These are phyloP conservation scores for Pedetes capensis DNA, from an alignment of 2,113 vertebrate species.

Conservation along the genomic window DNA sequence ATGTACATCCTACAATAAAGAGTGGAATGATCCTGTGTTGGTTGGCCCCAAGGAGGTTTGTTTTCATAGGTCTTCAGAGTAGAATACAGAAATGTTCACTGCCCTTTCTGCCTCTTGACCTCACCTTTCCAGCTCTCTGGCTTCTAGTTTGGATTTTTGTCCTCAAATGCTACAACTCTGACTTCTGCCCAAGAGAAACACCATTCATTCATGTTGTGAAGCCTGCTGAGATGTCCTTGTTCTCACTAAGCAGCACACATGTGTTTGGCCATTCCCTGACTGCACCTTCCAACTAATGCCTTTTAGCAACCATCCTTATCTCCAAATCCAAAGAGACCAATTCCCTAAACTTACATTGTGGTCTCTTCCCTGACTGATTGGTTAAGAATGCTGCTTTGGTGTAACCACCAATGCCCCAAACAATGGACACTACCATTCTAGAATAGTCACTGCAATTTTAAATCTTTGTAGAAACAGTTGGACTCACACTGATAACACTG, in stretches of 20 bases:
- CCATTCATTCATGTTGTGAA: neutral
- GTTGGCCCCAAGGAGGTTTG: no score
- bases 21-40: no score
- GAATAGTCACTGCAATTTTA: neutral
- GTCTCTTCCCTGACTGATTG: no score
- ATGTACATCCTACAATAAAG: no score
- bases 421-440: neutral
- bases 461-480: neutral
- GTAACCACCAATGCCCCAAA: neutral
- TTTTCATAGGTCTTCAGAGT: neutral
- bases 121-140: neutral
- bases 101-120: neutral
- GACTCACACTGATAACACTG: neutral
- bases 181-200: neutral
- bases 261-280: neutral
- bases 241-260: neutral
- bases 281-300: neutral
- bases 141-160: neutral
- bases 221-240: neutral
- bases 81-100: neutral
- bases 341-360: no score
- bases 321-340: neutral
- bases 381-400: no score
- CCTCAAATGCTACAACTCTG: no score
- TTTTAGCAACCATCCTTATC: neutral